These are phyloP conservation scores for Gadus macrocephalus DNA, from an alignment of 2,113 vertebrate genomes.

Conservation along the genomic window DNA sequence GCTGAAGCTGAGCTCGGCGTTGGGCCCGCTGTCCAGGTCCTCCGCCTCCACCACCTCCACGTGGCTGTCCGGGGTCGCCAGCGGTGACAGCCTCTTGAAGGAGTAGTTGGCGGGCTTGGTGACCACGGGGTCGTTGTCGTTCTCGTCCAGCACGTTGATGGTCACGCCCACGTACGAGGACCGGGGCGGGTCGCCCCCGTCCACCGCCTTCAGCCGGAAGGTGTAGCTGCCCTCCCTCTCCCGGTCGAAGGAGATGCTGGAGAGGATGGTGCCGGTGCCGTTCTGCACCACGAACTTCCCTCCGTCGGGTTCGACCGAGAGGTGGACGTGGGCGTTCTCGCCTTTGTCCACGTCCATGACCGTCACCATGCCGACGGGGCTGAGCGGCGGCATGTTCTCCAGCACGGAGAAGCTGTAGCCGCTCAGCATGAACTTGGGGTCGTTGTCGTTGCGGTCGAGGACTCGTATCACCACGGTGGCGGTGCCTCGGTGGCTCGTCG, in stretches of 20 bases:
- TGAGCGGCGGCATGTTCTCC: conserved; percentile 97
- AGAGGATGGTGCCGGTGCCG: conserved; percentile 94
- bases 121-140: conserved; percentile 94
- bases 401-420: conserved; percentile 97
- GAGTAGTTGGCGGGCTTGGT: conserved; percentile 94
- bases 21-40: conserved; percentile 90
- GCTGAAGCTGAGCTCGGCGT: conserved; percentile 87
- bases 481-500: conserved; percentile 89
- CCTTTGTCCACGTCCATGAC: conserved; percentile 94
- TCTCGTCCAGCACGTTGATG: conserved; percentile 97
- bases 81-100: conserved; percentile 84
- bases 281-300: conserved; percentile 98
- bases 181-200: conserved; percentile 88
- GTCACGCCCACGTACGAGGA: conserved; percentile 95
- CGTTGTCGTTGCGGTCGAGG: conserved; percentile 95
- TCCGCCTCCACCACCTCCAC: conserved; percentile 93
- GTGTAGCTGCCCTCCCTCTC: conserved; percentile 98
- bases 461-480: conserved; percentile 91
- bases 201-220: conserved; percentile 92
- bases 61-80: conserved; percentile 85
- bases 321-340: conserved; percentile 87
- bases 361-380: conserved; percentile 97
- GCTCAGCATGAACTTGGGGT: conserved; percentile 97
- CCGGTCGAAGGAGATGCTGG: conserved; percentile 94
- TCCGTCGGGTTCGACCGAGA: conserved; percentile 91